Evolutionary conservation across 2,888 invertebrate genomes (phyloP), one percentile per base, ranked within the genome.

Genomic region (Tinea trinotella): DNA sequence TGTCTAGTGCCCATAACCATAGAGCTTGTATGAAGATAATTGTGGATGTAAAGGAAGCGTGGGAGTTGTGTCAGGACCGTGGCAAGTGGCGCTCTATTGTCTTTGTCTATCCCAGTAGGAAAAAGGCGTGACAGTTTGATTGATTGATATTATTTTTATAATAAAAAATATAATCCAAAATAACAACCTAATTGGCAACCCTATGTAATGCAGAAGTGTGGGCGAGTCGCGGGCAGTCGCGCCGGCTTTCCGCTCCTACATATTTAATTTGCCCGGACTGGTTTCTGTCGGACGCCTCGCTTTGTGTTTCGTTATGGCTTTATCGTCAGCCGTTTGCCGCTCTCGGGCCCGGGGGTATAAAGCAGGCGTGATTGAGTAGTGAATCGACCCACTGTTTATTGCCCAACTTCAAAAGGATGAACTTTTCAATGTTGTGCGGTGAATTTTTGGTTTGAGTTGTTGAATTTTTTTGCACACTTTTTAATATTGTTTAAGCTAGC

Each of bases 181-280:
- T n/a, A n/a, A n/a, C n/a, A n/a, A n/a, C n/a, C n/a, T n/a, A n/a
- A n/a, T n/a, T 19, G 61, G 52, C 74, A 76, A 58, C 80, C 78
- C 76, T 78, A 62, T 15, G 12, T 4, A 19, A n/a, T 56, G 40
- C 49, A 30, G 20, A 59, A 56, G 69, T 67, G 74, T 73, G 76
- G 75, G 79, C 71, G 79, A 74, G 72, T 68, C 70, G 18, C 34
- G 49, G 54, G 54, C 46, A 40, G 53, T 20, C 52, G 22, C 65
- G 66, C 70, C 75, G 71, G 50, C 50, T 22, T 15, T 50, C 46
- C 24, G 50, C 84, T 84, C 80, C 78, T 84, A 83, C 84, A 85
- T 85, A 85, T 84, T 84, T 85, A 84, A 85, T 85, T 83, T 79
- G 77, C 76, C 75, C 71, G 76, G 80, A 83, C 83, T 81, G 83